These are phyloP conservation scores for Hirtodrosophila confusa DNA, from an alignment of 2,888 invertebrate genomes.

Conservation along the genomic window DNA sequence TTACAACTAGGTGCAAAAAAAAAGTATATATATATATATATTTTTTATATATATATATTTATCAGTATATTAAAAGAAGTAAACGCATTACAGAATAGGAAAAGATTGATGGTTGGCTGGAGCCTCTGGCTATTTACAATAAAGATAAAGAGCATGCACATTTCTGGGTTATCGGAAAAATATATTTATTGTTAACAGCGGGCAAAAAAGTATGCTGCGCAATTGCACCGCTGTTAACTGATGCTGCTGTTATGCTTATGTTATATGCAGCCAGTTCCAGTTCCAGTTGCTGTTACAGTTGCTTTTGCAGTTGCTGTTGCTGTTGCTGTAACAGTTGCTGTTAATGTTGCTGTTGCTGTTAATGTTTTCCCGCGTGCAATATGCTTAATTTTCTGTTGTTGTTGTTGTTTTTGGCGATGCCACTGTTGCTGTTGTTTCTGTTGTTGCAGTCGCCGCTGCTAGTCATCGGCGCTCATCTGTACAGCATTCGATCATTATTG, in stretches of 20 bases:
- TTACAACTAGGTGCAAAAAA: too few species aligned
- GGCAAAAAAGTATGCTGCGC: not conserved
- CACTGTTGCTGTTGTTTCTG: constrained; percentile 6
- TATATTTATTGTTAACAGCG: constrained; percentile 2
- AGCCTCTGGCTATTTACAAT: constrained; percentile 52
- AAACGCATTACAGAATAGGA: constrained; percentile 37
- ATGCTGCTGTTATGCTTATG: constrained; percentile 1
- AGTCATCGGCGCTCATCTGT: constrained; percentile 85
- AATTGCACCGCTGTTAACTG: too few species aligned
- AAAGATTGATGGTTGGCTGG: constrained; percentile 42
- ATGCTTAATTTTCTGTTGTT: constrained; percentile 39
- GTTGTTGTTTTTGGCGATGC: constrained; percentile 8
- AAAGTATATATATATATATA: constrained; percentile 9
- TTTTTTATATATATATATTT: constrained; percentile 15
- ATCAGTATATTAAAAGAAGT: constrained; percentile 16
- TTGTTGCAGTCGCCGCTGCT: constrained; percentile 75
- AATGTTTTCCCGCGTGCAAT: constrained; percentile 35
- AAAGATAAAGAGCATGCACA: constrained; percentile 3
- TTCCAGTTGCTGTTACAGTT: constrained; percentile 5
- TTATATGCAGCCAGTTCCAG: not conserved
- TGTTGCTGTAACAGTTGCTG: constrained; percentile 10
- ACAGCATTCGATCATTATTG: not conserved
- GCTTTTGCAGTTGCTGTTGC: constrained; percentile 2
- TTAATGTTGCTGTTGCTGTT: constrained; percentile 47
- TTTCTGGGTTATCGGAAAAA: not conserved